Evolutionary conservation across 2,113 vertebrate species (phyloP).

Genomic region (Phaethornis superciliosus): DNA sequence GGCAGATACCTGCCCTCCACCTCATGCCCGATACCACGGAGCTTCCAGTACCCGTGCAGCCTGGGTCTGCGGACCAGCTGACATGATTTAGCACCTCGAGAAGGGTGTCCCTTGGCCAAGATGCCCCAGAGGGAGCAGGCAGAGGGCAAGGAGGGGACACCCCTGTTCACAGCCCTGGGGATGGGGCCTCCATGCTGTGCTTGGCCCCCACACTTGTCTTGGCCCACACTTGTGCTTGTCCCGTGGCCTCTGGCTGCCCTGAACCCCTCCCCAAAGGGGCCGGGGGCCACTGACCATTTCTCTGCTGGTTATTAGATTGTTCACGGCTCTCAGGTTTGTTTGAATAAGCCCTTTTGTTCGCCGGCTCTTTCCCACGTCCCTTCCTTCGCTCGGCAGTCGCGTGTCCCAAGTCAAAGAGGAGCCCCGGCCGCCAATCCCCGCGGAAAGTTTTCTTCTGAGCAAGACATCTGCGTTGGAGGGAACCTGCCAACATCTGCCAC

Average conservation of each 20-base stretch:
- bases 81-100: neutral
- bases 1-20: neutral
- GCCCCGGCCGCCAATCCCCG: constrained; percentile 60
- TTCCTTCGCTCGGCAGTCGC: constrained; percentile 82
- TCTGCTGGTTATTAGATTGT: constrained; percentile 81
- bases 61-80: neutral
- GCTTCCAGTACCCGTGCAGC: neutral
- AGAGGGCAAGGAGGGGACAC: neutral
- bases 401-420: constrained; percentile 81
- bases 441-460: constrained; percentile 54
- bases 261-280: neutral
- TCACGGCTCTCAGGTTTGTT: constrained; percentile 83
- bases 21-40: neutral
- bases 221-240: no score
- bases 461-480: constrained; percentile 79
- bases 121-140: neutral
- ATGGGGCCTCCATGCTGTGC: no score
- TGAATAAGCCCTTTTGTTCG: constrained; percentile 88
- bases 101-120: neutral
- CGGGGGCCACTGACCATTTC: constrained; percentile 60
- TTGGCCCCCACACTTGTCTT: no score
- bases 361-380: constrained; percentile 88
- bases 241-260: neutral
- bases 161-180: neutral
- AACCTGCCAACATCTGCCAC: constrained; percentile 82